phyloP scores from a whole-genome alignment of 2,888 invertebrate genomes.

The Nesidiocoris tenuis region DNA sequence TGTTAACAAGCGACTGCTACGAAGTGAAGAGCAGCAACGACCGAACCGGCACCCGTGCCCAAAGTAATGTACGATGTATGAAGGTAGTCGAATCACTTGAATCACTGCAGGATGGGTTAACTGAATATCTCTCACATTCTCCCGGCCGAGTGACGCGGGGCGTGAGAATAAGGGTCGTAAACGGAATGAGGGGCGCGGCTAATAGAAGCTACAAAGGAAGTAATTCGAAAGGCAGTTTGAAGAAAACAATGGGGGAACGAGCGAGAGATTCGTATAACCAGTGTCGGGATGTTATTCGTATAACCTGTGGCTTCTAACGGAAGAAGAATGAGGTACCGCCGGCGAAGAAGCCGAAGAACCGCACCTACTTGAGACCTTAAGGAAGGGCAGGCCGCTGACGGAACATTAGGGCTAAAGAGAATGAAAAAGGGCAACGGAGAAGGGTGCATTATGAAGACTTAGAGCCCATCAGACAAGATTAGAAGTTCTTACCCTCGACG shows the following conservation, averaged over 20 bases:
- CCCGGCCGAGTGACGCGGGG: neutral
- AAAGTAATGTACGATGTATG: slow-evolving; percentile 11
- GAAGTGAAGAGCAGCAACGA: slow-evolving; percentile 8
- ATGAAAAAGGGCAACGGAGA: neutral
- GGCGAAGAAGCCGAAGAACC: neutral
- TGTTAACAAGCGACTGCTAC: slow-evolving; percentile 24
- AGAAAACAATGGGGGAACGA: slow-evolving; percentile 25
- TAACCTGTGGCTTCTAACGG: slow-evolving; percentile 27
- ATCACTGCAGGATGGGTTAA: neutral
- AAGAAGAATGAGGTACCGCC: neutral
- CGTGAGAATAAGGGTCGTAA: slow-evolving; percentile 25
- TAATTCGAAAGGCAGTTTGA: slow-evolving; percentile 36
- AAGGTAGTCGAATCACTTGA: slow-evolving; percentile 27
- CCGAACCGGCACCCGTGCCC: neutral
- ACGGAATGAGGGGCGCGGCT: slow-evolving; percentile 21
- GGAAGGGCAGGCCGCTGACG: neutral
- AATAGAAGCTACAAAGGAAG: slow-evolving; percentile 36
- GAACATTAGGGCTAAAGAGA: neutral
- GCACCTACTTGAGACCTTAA: neutral
- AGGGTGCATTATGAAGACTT: slow-evolving; percentile 1
- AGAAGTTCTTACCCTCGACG: neutral
- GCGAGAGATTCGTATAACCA: neutral
- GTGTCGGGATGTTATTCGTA: slow-evolving; percentile 4
- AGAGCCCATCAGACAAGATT: neutral
- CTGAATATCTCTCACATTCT: neutral